These are phyloP conservation scores for Sarcophaga subvicina DNA, from an alignment of 2,888 invertebrate genomes.

Conservation along the genomic window DNA sequence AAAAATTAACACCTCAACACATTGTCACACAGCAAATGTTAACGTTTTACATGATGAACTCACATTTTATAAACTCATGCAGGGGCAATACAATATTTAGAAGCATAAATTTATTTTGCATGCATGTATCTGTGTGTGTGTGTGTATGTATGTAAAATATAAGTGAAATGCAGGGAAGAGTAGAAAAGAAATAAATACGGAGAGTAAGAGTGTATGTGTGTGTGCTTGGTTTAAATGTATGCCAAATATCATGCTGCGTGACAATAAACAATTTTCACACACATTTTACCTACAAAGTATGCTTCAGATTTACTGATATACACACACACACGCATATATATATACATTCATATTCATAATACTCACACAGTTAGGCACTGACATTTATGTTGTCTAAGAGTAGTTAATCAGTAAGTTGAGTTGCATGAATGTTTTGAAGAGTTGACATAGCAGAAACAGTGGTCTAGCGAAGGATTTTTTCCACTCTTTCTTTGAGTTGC, in stretches of 20 bases:
- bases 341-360: not conserved
- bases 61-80: slow-evolving; percentile 36
- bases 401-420: slow-evolving; percentile 39
- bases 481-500: too few relatives aligned
- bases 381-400: slow-evolving; percentile 11
- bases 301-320: slow-evolving; percentile 21
- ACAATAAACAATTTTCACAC: slow-evolving; percentile 57
- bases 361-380: not conserved
- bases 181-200: too few relatives aligned
- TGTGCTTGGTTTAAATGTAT: slow-evolving; percentile 28
- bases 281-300: slow-evolving; percentile 43
- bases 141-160: slow-evolving; percentile 18
- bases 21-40: slow-evolving; percentile 49
- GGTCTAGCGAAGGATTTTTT: not conserved
- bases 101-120: not conserved
- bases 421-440: slow-evolving; percentile 17
- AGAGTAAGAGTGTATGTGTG: slow-evolving; percentile 4
- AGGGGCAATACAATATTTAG: not conserved
- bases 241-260: slow-evolving; percentile 67
- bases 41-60: slow-evolving; percentile 51
- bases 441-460: slow-evolving; percentile 30
- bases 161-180: slow-evolving; percentile 13
- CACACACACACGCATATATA: not conserved
- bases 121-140: slow-evolving; percentile 1
- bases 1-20: slow-evolving; percentile 66